These are phyloP conservation scores for Diceros bicornis DNA, from an alignment of 2,797 vertebrate species.

Conservation along the genomic window DNA sequence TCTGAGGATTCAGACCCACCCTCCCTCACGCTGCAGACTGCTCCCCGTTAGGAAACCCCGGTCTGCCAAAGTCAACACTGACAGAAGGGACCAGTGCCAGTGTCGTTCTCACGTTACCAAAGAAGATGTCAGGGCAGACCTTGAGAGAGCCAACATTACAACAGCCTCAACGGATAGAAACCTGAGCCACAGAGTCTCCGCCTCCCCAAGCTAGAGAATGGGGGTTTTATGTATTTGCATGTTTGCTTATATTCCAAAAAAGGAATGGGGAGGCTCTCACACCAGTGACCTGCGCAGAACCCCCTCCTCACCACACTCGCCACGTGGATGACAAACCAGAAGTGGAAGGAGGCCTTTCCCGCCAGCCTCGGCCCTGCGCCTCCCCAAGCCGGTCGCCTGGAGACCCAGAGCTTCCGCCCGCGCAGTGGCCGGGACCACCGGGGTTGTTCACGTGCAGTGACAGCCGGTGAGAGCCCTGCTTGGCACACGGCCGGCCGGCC, in stretches of 20 bases:
- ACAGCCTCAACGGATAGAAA: fast-evolving
- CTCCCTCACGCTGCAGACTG: not conserved
- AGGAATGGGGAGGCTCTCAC: not conserved
- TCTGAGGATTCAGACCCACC: not conserved
- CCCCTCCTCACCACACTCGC: fast-evolving
- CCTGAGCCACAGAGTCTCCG: too few relatives aligned
- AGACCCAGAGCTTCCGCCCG: too few relatives aligned
- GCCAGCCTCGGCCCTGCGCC: not conserved
- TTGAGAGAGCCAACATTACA: not conserved
- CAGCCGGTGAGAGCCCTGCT: too few relatives aligned
- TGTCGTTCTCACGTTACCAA: fast-evolving
- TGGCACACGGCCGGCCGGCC: too few relatives aligned
- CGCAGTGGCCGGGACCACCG: too few relatives aligned
- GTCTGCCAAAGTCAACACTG: not conserved
- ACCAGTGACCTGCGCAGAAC: too few relatives aligned
- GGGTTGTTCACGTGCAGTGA: too few relatives aligned
- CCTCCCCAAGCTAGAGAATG: not conserved
- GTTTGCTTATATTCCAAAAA: not conserved
- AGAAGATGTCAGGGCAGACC: not conserved
- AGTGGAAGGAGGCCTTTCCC: too few relatives aligned
- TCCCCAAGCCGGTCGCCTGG: too few relatives aligned
- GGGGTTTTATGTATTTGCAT: not conserved
- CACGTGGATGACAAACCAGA: not conserved
- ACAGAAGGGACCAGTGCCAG: not conserved
- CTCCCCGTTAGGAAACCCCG: not conserved